Conservation (phyloP, 2,797 vertebrate genomes). For the Acanthurus tractus region DNA sequence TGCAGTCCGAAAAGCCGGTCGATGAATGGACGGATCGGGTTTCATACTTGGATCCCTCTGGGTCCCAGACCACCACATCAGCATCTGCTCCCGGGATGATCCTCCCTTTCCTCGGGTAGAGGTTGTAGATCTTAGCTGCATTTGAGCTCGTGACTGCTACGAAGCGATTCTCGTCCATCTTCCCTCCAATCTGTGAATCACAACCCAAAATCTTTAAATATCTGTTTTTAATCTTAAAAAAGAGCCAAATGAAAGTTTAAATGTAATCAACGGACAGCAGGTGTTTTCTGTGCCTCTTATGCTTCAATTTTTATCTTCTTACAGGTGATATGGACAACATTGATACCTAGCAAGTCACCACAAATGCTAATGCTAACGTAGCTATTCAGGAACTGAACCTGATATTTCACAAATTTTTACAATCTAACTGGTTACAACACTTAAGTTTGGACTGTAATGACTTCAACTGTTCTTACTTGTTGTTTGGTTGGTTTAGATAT, state of each 20-base stretch:
- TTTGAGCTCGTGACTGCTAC: slow-evolving; percentile 97
- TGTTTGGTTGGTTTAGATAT: too few species aligned
- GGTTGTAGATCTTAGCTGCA: slow-evolving; percentile 97
- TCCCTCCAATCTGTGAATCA: slow-evolving; percentile 91
- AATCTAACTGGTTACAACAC: too few species aligned
- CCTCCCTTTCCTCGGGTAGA: slow-evolving; percentile 96
- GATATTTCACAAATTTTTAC: too few species aligned
- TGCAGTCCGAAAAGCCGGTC: slow-evolving; percentile 32
- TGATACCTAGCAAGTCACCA: too few species aligned
- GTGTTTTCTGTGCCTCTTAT: too few species aligned
- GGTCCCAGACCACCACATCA: slow-evolving; percentile 97
- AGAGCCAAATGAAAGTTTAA: neutral
- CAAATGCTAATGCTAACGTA: too few species aligned
- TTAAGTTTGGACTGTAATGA: too few species aligned
- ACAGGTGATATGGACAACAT: too few species aligned
- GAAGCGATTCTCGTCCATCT: slow-evolving; percentile 98
- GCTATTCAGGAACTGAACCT: too few species aligned
- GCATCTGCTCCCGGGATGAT: slow-evolving; percentile 96
- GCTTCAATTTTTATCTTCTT: neutral
- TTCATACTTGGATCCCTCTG: slow-evolving; percentile 93
- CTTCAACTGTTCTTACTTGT: too few species aligned
- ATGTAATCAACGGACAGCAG: slow-evolving; percentile 1
- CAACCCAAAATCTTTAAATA: neutral
- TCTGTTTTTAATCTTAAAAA: neutral
- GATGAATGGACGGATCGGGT: slow-evolving; percentile 56